A percentile compares a stretch with the other conserved stretches of the same genome.
Conservation (phyloP, 2,888 invertebrate genomes). For the Blastobasis lacticolella region DNA sequence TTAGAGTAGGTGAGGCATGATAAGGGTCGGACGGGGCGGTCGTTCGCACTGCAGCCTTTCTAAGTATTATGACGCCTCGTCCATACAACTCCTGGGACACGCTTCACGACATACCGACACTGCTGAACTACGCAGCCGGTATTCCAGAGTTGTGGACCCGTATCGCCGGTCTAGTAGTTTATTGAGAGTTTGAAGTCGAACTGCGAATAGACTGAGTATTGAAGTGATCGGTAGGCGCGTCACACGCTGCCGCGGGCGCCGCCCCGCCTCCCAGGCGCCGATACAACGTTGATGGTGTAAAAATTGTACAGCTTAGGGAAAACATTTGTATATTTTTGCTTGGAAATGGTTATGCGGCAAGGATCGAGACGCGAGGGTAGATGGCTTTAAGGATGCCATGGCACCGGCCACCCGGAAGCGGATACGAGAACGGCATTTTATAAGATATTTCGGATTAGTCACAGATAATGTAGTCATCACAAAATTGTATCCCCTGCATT, state of each 20-base stretch:
- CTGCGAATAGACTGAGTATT: conserved; percentile 45
- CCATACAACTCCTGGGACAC: conserved; percentile 15
- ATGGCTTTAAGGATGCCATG: conserved; percentile 23
- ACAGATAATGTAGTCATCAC: conserved; percentile 63
- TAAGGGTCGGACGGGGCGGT: conserved; percentile 6
- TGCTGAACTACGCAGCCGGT: neutral
- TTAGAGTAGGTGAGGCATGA: conserved; percentile 17
- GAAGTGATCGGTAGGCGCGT: conserved; percentile 9
- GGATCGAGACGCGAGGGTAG: conserved; percentile 47
- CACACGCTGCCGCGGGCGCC: neutral
- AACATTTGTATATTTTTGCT: conserved; percentile 70
- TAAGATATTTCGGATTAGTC: conserved; percentile 57
- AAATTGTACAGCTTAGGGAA: conserved; percentile 66
- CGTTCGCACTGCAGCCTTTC: conserved; percentile 14
- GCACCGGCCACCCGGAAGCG: conserved; percentile 15
- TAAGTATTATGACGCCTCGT: conserved; percentile 15
- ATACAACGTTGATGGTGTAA: conserved; percentile 47
- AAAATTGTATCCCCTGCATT: conserved; percentile 56
- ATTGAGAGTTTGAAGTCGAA: conserved; percentile 33
- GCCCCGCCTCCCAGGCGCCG: conserved; percentile 26
- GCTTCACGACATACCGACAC: conserved; percentile 3
- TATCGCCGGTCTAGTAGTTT: conserved; percentile 14
- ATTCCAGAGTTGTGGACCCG: neutral
- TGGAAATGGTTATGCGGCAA: conserved; percentile 41
- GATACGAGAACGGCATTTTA: conserved; percentile 22